Conservation (phyloP, 53 echinoderm and acorn worm genomes). For the Henricia sp. region DNA sequence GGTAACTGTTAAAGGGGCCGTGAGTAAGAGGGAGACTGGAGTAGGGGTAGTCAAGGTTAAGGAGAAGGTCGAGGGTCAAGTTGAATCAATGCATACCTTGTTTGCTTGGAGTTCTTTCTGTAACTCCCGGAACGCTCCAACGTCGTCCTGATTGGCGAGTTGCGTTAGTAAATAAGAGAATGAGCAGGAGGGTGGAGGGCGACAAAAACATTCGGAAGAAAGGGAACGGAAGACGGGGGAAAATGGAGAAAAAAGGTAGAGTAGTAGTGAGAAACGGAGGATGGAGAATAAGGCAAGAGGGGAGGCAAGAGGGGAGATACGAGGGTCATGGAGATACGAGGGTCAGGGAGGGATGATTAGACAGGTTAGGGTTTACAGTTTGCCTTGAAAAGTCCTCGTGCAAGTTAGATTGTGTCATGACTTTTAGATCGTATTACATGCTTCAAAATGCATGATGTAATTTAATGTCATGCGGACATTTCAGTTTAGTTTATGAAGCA, state of each 20-base stretch:
- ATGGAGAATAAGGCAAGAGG: conserved; percentile 10
- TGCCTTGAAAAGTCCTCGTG: neutral
- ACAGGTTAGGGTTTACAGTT: conserved; percentile 11
- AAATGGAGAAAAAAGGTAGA: conserved; percentile 64
- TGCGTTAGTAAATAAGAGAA: conserved; percentile 62
- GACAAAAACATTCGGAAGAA: conserved; percentile 19
- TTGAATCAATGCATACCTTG: conserved; percentile 55
- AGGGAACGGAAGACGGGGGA: conserved; percentile 10
- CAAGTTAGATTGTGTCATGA: no score
- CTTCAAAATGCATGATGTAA: no score
- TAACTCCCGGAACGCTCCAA: conserved; percentile 60
- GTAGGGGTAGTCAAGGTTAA: neutral
- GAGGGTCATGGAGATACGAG: neutral
- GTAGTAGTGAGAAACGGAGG: conserved; percentile 52
- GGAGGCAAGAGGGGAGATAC: conserved; percentile 25
- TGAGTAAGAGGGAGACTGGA: no score
- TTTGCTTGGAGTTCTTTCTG: conserved; percentile 60
- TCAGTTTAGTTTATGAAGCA: no score
- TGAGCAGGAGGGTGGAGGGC: conserved; percentile 6
- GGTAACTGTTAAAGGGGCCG: no score
- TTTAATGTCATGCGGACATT: no score
- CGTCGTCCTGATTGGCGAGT: conserved; percentile 64
- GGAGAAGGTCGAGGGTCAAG: neutral
- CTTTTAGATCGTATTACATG: no score
- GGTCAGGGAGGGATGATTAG: neutral